These are phyloP conservation scores for Malthinus flaveolus DNA, from an alignment of 2,888 invertebrate genomes.

Conservation along the genomic window DNA sequence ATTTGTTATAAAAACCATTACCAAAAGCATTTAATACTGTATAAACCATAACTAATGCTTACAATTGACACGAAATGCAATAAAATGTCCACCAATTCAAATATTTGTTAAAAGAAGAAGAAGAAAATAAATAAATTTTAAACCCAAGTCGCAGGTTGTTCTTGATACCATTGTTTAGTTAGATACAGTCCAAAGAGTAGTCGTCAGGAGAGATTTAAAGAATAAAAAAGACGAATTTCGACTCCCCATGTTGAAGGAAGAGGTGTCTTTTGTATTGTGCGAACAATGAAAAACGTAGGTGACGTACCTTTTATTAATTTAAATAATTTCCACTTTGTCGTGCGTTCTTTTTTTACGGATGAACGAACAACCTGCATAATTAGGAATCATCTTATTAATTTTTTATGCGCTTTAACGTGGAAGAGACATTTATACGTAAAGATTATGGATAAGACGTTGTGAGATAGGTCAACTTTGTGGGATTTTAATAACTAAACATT, in stretches of 20 bases:
- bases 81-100: conserved; percentile 35
- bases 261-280: conserved; percentile 27
- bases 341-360: conserved; percentile 21
- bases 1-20: no score
- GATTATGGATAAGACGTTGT: no score
- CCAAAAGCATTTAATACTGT: conserved; percentile 25
- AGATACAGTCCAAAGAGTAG: conserved; percentile 15
- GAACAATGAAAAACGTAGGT: conserved; percentile 33
- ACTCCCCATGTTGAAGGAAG: conserved; percentile 35
- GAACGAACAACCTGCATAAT: no score
- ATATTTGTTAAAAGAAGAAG: conserved; percentile 35
- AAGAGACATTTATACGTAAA: neutral
- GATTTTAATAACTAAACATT: no score
- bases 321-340: conserved; percentile 33
- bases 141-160: conserved; percentile 12
- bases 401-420: neutral
- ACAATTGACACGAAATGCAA: conserved; percentile 33
- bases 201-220: conserved; percentile 29
- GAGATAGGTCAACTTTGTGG: no score
- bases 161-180: conserved; percentile 33
- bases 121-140: conserved; percentile 11
- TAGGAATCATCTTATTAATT: no score
- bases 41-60: conserved; percentile 36
- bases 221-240: conserved; percentile 33
- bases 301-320: conserved; percentile 34